These are phyloP conservation scores for Ennomos fuscantarius DNA, from an alignment of 2,888 invertebrate genomes.

Conservation along the genomic window DNA sequence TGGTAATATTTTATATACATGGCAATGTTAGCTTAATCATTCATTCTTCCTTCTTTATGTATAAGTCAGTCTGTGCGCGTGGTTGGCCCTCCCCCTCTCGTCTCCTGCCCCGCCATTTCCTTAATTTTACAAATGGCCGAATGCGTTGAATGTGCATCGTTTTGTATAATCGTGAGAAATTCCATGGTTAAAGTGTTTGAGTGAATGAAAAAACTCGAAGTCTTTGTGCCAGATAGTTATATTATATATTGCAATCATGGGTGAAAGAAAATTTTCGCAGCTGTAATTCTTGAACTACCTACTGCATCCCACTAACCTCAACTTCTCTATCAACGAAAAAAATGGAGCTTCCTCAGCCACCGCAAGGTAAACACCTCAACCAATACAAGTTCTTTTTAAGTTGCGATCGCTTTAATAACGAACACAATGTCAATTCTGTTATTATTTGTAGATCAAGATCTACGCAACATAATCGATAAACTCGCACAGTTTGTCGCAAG, in stretches of 20 bases:
- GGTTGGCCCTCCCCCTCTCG: too few species aligned
- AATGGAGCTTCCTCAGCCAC: conserved; percentile 85
- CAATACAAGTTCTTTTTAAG: neutral
- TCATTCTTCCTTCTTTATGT: conserved; percentile 16
- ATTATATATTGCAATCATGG: conserved; percentile 16
- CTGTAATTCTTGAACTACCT: conserved; percentile 29
- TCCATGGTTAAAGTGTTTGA: conserved; percentile 18
- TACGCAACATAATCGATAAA: conserved; percentile 99
- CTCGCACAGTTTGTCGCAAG: conserved; percentile 99
- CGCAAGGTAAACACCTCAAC: conserved; percentile 80
- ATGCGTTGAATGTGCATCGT: conserved; percentile 36
- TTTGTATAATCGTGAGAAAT: conserved; percentile 33
- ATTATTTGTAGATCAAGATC: conserved; percentile 91
- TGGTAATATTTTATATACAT: neutral
- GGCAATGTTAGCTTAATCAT: conserved; percentile 8
- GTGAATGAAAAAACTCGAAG: neutral
- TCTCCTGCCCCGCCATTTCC: neutral
- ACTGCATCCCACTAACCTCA: conserved; percentile 61
- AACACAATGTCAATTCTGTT: conserved; percentile 8
- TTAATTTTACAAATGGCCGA: conserved; percentile 56
- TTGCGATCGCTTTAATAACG: neutral
- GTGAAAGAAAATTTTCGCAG: conserved; percentile 1
- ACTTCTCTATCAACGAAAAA: conserved; percentile 50
- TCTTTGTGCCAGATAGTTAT: neutral
- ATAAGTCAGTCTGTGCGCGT: too few species aligned